Evolutionary conservation across 2,113 vertebrate species (phyloP).

Genomic region (Chloropsis cyanopogon): DNA sequence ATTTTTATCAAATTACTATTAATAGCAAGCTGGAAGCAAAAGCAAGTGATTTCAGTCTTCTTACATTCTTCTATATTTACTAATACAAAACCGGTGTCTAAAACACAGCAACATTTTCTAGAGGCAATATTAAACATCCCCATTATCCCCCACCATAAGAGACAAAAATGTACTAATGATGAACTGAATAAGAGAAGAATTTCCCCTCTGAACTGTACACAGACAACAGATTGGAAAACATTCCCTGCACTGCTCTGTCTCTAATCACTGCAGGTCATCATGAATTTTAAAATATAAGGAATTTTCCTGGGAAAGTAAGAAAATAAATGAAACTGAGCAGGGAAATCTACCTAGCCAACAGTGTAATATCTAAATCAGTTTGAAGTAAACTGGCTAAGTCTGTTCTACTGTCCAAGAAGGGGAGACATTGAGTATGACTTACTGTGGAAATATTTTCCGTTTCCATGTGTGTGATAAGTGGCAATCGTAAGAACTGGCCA

Average conservation of each 20-base stretch:
- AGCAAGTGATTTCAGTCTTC: not conserved
- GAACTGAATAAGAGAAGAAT: not conserved
- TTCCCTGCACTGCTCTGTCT: not conserved
- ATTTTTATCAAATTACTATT: not conserved
- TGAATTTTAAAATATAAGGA: not conserved
- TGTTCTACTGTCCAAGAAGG: not conserved
- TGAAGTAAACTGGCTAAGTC: not conserved
- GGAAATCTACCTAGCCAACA: not conserved
- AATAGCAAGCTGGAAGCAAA: not conserved
- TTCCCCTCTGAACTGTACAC: not conserved
- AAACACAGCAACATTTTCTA: not conserved
- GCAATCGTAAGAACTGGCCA: slow-evolving; percentile 88
- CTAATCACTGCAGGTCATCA: not conserved
- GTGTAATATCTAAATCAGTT: not conserved
- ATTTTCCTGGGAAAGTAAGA: not conserved
- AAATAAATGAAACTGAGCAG: not conserved
- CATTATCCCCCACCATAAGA: not conserved
- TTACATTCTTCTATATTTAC: not conserved
- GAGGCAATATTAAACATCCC: not conserved
- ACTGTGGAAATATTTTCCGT: slow-evolving; percentile 90
- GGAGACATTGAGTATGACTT: slow-evolving; percentile 1
- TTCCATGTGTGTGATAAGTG: slow-evolving; percentile 87
- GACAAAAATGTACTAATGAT: not conserved
- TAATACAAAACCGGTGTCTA: not conserved
- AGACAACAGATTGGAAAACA: accelerated